Conservation (phyloP, 2,797 vertebrate genomes). For the Acrossocheilus fasciatus region DNA sequence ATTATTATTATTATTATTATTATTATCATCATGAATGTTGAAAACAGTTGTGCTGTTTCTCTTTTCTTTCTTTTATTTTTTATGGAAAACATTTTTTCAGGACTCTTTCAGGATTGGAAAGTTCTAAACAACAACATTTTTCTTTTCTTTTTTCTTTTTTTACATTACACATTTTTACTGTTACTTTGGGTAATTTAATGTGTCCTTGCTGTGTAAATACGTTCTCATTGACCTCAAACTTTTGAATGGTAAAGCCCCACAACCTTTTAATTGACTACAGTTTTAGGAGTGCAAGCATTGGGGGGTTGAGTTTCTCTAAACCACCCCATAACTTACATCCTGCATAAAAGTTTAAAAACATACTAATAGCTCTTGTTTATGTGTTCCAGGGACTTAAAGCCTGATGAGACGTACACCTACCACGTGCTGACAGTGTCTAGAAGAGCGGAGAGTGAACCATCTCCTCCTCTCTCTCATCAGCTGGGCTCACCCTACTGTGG, state of each 20-base stretch:
- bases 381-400: conserved; percentile 77
- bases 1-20: background rate
- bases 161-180: background rate
- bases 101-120: background rate
- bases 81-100: background rate
- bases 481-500: conserved; percentile 86
- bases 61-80: background rate
- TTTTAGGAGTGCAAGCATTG: background rate
- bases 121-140: background rate
- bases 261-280: background rate
- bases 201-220: background rate
- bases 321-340: background rate
- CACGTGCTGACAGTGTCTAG: conserved; percentile 77
- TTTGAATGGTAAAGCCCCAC: background rate
- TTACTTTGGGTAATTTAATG: background rate
- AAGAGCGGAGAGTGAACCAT: conserved; percentile 80
- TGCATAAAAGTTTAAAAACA: background rate
- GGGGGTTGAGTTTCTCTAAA: background rate
- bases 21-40: background rate
- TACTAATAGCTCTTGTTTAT: conserved; percentile 46
- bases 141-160: background rate
- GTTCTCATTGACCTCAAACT: background rate
- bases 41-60: background rate
- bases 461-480: conserved; percentile 77
- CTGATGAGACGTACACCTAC: conserved; percentile 77